phyloP scores from a whole-genome alignment of 2,113 vertebrate genomes.

The Carassius auratus region DNA sequence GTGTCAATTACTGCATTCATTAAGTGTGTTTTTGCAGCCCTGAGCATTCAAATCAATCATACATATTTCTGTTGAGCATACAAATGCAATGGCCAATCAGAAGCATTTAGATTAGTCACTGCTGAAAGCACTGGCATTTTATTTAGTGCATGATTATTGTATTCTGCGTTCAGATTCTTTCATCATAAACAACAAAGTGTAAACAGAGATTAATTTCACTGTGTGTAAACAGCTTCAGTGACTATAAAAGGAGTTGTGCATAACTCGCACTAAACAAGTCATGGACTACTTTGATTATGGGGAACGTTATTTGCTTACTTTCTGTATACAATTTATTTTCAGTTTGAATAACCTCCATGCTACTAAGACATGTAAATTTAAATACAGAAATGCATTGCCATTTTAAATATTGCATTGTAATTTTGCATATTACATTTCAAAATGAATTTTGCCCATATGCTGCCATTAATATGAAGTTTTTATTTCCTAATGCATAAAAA shows the following conservation, averaged over 20 bases:
- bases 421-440: too few species aligned
- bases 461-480: not conserved
- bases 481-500: not conserved
- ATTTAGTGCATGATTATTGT: not conserved
- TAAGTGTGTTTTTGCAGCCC: not conserved
- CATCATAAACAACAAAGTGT: not conserved
- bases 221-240: not conserved
- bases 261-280: not conserved
- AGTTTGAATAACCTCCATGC: not conserved
- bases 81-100: not conserved
- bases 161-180: not conserved
- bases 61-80: not conserved
- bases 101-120: not conserved
- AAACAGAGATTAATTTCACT: not conserved
- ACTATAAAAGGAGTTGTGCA: not conserved
- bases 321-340: not conserved
- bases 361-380: not conserved
- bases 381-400: too few species aligned
- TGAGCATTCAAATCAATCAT: not conserved
- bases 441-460: too few species aligned
- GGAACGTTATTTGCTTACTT: not conserved
- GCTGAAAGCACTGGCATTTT: not conserved
- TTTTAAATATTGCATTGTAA: too few species aligned
- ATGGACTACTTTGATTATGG: not conserved
- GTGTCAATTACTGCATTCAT: not conserved